Base-by-base conservation (phyloP, 2,888 invertebrate species). In the Apodemia zela region DNA sequence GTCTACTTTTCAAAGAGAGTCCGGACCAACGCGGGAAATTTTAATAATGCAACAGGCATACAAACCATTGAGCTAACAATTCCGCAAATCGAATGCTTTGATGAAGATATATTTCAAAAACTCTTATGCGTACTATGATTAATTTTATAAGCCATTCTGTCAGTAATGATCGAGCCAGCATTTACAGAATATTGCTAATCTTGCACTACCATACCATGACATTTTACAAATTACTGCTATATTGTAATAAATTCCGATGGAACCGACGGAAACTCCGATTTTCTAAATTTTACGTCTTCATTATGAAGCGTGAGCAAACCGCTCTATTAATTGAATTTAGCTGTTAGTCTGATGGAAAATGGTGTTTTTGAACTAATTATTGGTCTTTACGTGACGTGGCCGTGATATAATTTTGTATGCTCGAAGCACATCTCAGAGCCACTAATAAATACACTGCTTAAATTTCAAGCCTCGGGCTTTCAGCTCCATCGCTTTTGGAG, bases 301-400 rank as follows among this genome's bases (percentile, higher is more conserved):
- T 21, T 54, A 54, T 54, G 51, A 54, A 54, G 51, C 51, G 25
- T 54, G 15, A 54, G 51, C 51, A 54, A 54, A 54, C 54, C 54
- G 54, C 54, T 54, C 25, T 21, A 15, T 25, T 25, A 54, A 54
- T 54, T 54, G 54, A 54, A 54, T 54, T 54, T 13, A 54, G 54
- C 25, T 25, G 54, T 54, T 21, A 54, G 54, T 54, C 15, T 13
- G 15, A 25, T 6, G 54, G 21, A 25, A 54, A 54, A 54, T 21
- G 15, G 21, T 54, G 25, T 25, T 54, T 54, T 54, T 11, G 13
- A 54, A 54, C 54, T 54, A 25, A 25, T 54, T 54, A 25, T 54
- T 54, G 54, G 25, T 21, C 13, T 25, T 54, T 25, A 54, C 54
- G 0, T 49, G 7, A 10, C 6, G 25, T 13, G 5, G 6, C 54